Evolutionary conservation across 1,140 invertebrate species (phyloP).

Genomic region (Polyergus mexicanus): DNA sequence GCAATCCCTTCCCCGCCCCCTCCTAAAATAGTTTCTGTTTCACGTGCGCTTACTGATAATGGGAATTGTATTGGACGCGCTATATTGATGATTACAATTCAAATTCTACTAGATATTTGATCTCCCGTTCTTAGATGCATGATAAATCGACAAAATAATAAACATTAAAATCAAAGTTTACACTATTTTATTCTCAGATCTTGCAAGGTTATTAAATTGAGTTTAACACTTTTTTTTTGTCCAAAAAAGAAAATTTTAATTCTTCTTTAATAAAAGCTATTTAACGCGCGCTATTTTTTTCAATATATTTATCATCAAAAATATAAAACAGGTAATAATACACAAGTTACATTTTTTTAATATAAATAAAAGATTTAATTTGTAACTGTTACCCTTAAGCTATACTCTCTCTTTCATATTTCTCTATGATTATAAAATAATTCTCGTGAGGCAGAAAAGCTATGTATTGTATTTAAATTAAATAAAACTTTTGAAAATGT

Average conservation of each 20-base stretch:
- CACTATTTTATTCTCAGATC: neutral
- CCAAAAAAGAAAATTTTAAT: neutral
- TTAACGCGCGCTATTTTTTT: neutral
- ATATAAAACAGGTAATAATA: neutral
- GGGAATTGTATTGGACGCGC: constrained; percentile 7
- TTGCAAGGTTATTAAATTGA: neutral
- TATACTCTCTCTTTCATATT: neutral
- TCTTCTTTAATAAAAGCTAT: neutral
- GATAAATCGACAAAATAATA: neutral
- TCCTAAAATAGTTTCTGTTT: constrained; percentile 21
- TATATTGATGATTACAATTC: constrained; percentile 43
- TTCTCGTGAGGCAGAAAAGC: neutral
- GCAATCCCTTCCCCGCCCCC: neutral
- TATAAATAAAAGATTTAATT: neutral
- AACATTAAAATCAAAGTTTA: neutral
- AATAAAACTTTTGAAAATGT: constrained; percentile 1
- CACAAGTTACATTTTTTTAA: neutral
- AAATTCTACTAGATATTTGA: neutral
- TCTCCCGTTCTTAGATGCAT: constrained; percentile 6
- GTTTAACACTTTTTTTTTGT: neutral
- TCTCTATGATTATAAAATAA: neutral
- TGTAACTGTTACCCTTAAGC: neutral
- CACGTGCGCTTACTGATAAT: neutral
- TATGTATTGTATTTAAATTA: constrained; percentile 28
- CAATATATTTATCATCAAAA: neutral